A percentile compares a stretch with the other conserved stretches of the same genome.
Conservation (phyloP, 2,113 vertebrate species). For the Pedionomus torquatus region DNA sequence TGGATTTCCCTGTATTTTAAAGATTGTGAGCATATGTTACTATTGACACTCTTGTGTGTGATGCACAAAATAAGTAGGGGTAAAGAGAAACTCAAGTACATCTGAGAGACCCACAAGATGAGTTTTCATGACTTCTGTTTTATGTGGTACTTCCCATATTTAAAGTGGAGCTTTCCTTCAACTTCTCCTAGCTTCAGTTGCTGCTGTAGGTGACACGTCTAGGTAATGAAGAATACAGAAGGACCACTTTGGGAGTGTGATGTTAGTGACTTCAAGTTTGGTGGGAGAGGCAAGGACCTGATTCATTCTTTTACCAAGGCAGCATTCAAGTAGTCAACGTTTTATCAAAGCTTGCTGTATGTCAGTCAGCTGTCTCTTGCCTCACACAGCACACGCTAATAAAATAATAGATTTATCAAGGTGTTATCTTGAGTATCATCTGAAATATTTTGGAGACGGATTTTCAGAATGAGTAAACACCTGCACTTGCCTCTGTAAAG, state of each 20-base stretch:
- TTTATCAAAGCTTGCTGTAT: background rate
- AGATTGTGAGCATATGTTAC: background rate
- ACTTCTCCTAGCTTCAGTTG: background rate
- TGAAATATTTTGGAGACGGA: background rate
- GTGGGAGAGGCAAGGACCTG: background rate
- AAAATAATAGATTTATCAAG: background rate
- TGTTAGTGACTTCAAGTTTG: background rate
- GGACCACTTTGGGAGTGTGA: background rate
- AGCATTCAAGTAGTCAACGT: background rate
- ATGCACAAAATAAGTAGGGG: rapidly evolving
- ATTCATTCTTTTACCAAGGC: background rate
- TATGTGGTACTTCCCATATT: background rate
- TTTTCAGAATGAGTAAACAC: background rate
- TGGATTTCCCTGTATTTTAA: background rate
- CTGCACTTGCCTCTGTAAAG: background rate
- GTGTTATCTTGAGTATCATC: background rate
- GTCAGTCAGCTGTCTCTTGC: background rate
- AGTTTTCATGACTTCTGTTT: background rate
- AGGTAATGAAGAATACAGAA: background rate
- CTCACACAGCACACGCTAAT: background rate
- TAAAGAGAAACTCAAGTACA: background rate
- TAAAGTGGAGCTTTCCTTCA: background rate
- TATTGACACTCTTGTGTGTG: background rate
- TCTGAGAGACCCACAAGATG: background rate
- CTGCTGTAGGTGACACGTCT: background rate